phyloP scores from a whole-genome alignment of 1,140 invertebrate genomes.

The Drosophila asahinai region DNA sequence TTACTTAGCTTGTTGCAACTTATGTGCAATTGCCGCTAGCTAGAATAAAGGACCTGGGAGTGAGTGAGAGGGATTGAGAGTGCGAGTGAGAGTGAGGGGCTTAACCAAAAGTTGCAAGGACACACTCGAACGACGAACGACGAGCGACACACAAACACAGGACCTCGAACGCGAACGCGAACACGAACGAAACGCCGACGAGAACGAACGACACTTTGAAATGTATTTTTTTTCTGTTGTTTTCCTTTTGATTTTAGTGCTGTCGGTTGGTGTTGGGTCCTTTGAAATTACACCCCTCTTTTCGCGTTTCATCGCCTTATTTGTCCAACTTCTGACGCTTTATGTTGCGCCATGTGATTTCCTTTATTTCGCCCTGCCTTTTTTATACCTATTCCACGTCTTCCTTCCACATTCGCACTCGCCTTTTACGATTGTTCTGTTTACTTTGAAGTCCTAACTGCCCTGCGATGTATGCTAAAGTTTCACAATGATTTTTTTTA shows the following conservation, averaged over 20 bases:
- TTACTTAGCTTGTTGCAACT: slow-evolving; percentile 67
- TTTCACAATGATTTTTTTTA: slow-evolving; percentile 24
- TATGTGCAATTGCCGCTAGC: slow-evolving; percentile 68
- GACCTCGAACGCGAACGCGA: slow-evolving; percentile 20
- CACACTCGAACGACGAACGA: slow-evolving; percentile 54
- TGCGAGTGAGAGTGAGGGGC: slow-evolving; percentile 20
- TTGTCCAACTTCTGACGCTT: slow-evolving; percentile 70
- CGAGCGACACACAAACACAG: slow-evolving; percentile 30
- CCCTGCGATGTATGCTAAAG: slow-evolving; percentile 55
- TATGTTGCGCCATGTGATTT: slow-evolving; percentile 68
- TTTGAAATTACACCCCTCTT: slow-evolving; percentile 43
- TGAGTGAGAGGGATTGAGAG: slow-evolving; percentile 14
- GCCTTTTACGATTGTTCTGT: slow-evolving; percentile 55
- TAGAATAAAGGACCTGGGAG: slow-evolving; percentile 16
- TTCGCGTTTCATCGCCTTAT: slow-evolving; percentile 40
- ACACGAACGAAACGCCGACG: slow-evolving; percentile 18
- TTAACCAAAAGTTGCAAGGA: slow-evolving; percentile 70
- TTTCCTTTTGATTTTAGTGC: slow-evolving; percentile 48
- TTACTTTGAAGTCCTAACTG: slow-evolving; percentile 67
- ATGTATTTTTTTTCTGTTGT: slow-evolving; percentile 45
- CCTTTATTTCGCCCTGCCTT: slow-evolving; percentile 27
- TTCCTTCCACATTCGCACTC: slow-evolving; percentile 45
- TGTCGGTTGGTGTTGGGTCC: slow-evolving; percentile 37
- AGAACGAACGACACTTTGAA: slow-evolving; percentile 65
- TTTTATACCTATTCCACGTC: slow-evolving; percentile 38